Conservation (phyloP, 2,797 vertebrate genomes). For the Simalia tracyae region DNA sequence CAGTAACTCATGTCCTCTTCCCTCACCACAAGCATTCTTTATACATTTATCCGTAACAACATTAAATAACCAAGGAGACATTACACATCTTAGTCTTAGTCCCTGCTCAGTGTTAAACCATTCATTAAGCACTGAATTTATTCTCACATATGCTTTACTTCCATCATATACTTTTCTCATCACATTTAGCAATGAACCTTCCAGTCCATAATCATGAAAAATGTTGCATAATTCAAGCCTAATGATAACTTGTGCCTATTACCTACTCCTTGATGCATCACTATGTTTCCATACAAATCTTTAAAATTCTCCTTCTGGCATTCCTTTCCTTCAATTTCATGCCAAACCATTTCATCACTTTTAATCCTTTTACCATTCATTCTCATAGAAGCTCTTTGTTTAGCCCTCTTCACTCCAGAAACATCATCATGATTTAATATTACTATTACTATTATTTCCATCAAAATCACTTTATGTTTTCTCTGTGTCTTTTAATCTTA, state of each 20-base stretch:
- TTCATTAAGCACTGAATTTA: neutral
- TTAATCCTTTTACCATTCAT: neutral
- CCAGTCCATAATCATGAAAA: neutral
- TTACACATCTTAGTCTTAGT: neutral
- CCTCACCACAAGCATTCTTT: neutral
- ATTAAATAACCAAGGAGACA: neutral
- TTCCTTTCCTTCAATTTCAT: neutral
- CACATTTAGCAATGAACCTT: neutral
- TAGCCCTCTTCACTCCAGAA: neutral
- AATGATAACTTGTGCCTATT: neutral
- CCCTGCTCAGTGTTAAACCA: neutral
- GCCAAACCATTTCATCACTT: neutral
- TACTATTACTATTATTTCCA: neutral
- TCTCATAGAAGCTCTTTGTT: neutral
- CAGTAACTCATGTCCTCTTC: neutral
- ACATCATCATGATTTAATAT: neutral
- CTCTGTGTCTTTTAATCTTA: neutral
- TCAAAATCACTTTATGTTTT: neutral
- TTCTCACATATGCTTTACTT: neutral
- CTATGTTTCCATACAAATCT: neutral
- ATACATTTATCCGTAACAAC: neutral
- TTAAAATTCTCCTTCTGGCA: neutral
- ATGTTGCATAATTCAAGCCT: neutral
- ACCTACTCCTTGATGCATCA: neutral
- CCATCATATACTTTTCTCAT: neutral